Evolutionary conservation across 2,797 vertebrate genomes (phyloP).

Genomic region (Distichodus sexfasciatus): DNA sequence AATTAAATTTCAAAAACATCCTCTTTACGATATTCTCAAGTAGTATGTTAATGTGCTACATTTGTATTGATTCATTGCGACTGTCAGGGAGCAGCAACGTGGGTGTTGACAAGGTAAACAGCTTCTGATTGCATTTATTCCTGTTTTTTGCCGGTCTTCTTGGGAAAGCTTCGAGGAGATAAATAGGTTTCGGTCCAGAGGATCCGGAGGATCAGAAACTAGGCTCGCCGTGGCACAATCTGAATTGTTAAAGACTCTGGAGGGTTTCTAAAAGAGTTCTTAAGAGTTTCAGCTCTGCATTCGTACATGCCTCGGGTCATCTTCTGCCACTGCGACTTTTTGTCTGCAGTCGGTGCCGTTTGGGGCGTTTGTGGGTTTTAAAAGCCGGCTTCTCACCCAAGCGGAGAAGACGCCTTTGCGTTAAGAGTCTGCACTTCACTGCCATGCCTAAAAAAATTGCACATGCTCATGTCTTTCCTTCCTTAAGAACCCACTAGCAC

Average conservation of each 20-base stretch:
- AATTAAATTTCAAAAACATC: too few species aligned
- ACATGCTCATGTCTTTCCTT: too few species aligned
- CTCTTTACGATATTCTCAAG: neutral
- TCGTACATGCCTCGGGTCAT: constrained; percentile 34
- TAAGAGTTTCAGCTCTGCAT: constrained; percentile 29
- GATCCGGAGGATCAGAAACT: constrained; percentile 10
- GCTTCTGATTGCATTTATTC: constrained; percentile 1
- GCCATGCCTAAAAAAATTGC: too few species aligned
- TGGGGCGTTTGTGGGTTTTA: neutral
- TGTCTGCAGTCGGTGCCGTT: neutral
- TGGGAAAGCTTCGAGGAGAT: constrained; percentile 16
- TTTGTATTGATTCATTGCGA: constrained; percentile 3
- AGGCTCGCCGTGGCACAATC: constrained; percentile 24
- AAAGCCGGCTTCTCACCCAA: neutral
- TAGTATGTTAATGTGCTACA: neutral
- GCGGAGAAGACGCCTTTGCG: constrained; percentile 5
- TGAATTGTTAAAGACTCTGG: constrained; percentile 37
- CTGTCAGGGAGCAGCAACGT: neutral
- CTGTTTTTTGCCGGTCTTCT: neutral
- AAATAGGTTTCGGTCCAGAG: constrained; percentile 23
- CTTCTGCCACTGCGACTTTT: constrained; percentile 13
- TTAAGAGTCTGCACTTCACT: too few species aligned
- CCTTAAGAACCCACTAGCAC: too few species aligned
- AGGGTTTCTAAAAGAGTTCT: constrained; percentile 21
- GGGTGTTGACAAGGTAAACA: constrained; percentile 20